A percentile compares a stretch with the other conserved stretches of the same genome.
Evolutionary conservation across 2,113 vertebrate species (phyloP).

Genomic region (Lampris incognitus): DNA sequence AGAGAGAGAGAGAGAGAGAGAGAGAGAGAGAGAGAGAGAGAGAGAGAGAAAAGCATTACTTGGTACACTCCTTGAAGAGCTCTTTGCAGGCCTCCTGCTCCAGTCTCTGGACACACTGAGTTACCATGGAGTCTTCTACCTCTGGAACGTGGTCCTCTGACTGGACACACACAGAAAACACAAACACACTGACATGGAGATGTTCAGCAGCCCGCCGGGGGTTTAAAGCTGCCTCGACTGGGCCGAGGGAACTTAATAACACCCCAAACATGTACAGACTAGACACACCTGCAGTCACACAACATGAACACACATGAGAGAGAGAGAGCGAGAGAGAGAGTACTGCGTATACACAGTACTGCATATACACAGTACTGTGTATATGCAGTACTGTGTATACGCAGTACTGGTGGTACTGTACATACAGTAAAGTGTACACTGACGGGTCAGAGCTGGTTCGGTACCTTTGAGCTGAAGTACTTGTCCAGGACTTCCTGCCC

Average conservation of each 20-base stretch:
- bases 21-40: not conserved
- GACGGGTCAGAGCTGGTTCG: not conserved
- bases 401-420: not conserved
- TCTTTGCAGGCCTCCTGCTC: conserved; percentile 94
- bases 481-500: conserved; percentile 88
- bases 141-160: conserved; percentile 90
- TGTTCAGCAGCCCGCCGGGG: no score
- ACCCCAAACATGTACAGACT: not conserved
- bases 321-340: no score
- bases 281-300: conserved; percentile 3
- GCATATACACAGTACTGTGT: no score
- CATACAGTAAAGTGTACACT: not conserved
- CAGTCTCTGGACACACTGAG: conserved; percentile 86
- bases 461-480: conserved; percentile 85
- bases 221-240: not conserved
- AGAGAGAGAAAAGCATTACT: conserved; percentile 71
- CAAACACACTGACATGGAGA: not conserved
- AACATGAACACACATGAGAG: not conserved
- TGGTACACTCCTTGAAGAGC: conserved; percentile 95
- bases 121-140: conserved; percentile 86
- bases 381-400: not conserved
- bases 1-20: not conserved
- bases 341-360: no score
- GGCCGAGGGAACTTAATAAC: not conserved
- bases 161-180: conserved; percentile 68